Percentiles rank a stretch among this genome's conserved stretches.
phyloP scores from a whole-genome alignment of 2,888 invertebrate species.

The Drosophila rubida region DNA sequence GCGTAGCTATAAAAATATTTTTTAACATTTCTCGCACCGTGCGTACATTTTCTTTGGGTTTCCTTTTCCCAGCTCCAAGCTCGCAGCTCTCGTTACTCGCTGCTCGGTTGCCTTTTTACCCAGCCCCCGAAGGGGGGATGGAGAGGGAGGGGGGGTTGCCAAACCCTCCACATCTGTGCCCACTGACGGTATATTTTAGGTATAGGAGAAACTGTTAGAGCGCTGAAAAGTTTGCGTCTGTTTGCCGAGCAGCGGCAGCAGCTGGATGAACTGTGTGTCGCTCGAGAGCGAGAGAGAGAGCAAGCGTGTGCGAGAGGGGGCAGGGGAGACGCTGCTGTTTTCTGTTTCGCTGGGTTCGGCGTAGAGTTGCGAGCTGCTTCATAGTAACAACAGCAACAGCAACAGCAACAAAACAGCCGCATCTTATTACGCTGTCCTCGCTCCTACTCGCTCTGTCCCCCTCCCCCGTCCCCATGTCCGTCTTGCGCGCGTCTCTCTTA shows the following conservation, averaged over 20 bases:
- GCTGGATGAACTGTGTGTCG: constrained; percentile 6
- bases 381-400: constrained; percentile 38
- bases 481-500: constrained; percentile 31
- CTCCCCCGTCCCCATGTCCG: constrained; percentile 7
- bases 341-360: constrained; percentile 49
- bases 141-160: not conserved
- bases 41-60: constrained; percentile 68
- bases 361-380: constrained; percentile 50
- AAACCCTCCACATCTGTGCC: constrained; percentile 7
- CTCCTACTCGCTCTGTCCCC: not conserved
- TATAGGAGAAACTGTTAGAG: constrained; percentile 74
- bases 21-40: constrained; percentile 76
- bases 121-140: not conserved
- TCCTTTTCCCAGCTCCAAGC: constrained; percentile 38
- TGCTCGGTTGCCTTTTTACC: constrained; percentile 31
- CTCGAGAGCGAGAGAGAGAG: not conserved
- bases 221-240: constrained; percentile 75
- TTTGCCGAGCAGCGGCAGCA: constrained; percentile 50
- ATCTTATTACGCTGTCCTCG: constrained; percentile 40
- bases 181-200: constrained; percentile 49
- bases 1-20: constrained; percentile 79
- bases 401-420: constrained; percentile 28
- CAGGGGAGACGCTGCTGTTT: constrained; percentile 36
- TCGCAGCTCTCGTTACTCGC: not conserved
- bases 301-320: not conserved